Percentiles rank a stretch among this genome's conserved stretches.
phyloP scores from a whole-genome alignment of 2,888 invertebrate genomes.

The Leptinotarsa rubiginosa region DNA sequence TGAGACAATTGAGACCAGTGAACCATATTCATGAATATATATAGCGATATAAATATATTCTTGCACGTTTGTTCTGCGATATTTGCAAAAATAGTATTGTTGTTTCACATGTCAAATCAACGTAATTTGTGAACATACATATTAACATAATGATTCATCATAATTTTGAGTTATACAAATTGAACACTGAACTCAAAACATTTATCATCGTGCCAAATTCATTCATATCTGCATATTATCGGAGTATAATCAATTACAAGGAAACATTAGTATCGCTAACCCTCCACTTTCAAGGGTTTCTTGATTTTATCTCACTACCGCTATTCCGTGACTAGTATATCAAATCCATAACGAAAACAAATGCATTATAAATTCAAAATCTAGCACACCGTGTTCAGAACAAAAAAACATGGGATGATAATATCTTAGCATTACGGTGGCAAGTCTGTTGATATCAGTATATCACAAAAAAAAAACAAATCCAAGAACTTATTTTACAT shows the following conservation, averaged over 20 bases:
- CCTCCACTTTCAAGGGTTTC: background rate
- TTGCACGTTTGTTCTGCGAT: too few relatives aligned
- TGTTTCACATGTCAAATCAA: too few relatives aligned
- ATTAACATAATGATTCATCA: too few relatives aligned
- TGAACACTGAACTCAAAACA: background rate
- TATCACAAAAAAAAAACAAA: conserved; percentile 48
- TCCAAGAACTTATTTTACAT: conserved; percentile 54
- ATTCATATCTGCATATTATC: background rate
- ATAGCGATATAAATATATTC: too few relatives aligned
- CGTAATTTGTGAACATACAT: too few relatives aligned
- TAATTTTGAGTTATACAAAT: too few relatives aligned
- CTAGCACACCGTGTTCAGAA: conserved; percentile 9
- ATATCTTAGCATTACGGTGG: conserved; percentile 12
- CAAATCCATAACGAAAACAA: conserved; percentile 17
- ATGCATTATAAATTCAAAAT: conserved; percentile 19
- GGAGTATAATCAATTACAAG: background rate
- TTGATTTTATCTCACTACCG: background rate
- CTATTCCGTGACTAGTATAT: conserved; percentile 17
- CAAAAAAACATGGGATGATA: conserved; percentile 16
- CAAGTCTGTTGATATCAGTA: conserved; percentile 18
- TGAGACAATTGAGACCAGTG: too few relatives aligned
- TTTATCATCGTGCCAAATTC: background rate
- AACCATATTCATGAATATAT: too few relatives aligned
- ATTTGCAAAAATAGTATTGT: too few relatives aligned
- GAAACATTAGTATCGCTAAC: background rate